Conservation (phyloP, 2,888 invertebrate genomes). For the Troglohyphantes excavatus region DNA sequence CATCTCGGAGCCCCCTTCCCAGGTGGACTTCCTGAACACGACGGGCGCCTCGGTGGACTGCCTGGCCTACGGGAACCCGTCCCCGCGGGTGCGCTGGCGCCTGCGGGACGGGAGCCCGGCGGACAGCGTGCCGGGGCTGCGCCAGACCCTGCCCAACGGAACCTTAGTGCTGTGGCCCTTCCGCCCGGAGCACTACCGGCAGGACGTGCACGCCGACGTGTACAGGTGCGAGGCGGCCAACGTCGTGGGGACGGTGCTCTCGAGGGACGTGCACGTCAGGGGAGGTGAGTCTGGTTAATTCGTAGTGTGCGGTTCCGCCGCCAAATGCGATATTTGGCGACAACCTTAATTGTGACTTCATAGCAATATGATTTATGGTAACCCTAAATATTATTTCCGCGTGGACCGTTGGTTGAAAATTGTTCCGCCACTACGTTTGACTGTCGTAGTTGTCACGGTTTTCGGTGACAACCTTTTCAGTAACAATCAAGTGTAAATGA, state of each 20-base stretch:
- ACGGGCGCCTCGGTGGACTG: slow-evolving; percentile 77
- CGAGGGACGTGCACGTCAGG: slow-evolving; percentile 81
- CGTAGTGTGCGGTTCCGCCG: too few species aligned
- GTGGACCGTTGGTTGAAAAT: too few species aligned
- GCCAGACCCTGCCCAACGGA: slow-evolving; percentile 82
- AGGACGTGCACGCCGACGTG: slow-evolving; percentile 81
- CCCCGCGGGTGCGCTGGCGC: slow-evolving; percentile 75
- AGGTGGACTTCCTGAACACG: slow-evolving; percentile 78
- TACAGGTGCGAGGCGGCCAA: slow-evolving; percentile 82
- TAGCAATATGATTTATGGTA: too few species aligned
- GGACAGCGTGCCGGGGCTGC: slow-evolving; percentile 81
- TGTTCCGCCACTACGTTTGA: too few species aligned
- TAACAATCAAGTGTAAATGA: too few species aligned
- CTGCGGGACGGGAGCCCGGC: slow-evolving; percentile 81
- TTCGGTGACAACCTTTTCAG: too few species aligned
- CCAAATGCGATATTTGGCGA: too few species aligned
- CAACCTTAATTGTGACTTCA: too few species aligned
- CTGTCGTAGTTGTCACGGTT: too few species aligned
- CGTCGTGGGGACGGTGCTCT: slow-evolving; percentile 81
- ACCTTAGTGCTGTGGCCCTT: slow-evolving; percentile 82
- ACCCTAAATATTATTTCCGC: too few species aligned
- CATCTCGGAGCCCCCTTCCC: slow-evolving; percentile 76
- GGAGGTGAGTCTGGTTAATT: slow-evolving; percentile 81
- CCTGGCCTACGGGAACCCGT: slow-evolving; percentile 77
- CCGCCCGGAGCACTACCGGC: slow-evolving; percentile 80